These are phyloP conservation scores for Neosalanx taihuensis DNA, from an alignment of 2,797 vertebrate species.

Conservation along the genomic window DNA sequence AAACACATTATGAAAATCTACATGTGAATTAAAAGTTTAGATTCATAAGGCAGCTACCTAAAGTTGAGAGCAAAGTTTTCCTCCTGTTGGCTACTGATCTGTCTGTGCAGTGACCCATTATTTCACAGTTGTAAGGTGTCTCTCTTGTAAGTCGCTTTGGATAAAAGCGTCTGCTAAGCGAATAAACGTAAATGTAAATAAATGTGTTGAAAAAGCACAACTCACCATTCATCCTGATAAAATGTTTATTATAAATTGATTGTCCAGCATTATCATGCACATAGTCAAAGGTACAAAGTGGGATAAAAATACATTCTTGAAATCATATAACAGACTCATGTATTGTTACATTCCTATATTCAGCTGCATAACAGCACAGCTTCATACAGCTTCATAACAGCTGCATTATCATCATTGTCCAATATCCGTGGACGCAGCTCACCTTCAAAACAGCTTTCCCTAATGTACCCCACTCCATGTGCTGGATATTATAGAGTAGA, in stretches of 20 bases:
- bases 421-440: neutral
- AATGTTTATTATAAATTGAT: slow-evolving; percentile 6
- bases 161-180: too few species aligned
- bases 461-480: neutral
- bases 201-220: too few species aligned
- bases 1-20: too few species aligned
- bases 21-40: too few species aligned
- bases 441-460: neutral
- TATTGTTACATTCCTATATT: neutral
- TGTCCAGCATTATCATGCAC: neutral
- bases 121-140: too few species aligned
- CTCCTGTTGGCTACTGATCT: too few species aligned
- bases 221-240: neutral
- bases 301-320: neutral
- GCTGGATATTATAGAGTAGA: too few species aligned
- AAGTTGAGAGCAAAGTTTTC: too few species aligned
- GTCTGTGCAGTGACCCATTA: too few species aligned
- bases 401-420: neutral
- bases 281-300: neutral
- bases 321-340: neutral
- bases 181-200: too few species aligned
- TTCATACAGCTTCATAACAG: neutral
- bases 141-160: too few species aligned
- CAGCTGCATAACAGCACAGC: neutral
- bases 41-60: too few species aligned